Evolutionary conservation across 2,113 vertebrate genomes (phyloP).

Genomic region (Eidolon helvum): DNA sequence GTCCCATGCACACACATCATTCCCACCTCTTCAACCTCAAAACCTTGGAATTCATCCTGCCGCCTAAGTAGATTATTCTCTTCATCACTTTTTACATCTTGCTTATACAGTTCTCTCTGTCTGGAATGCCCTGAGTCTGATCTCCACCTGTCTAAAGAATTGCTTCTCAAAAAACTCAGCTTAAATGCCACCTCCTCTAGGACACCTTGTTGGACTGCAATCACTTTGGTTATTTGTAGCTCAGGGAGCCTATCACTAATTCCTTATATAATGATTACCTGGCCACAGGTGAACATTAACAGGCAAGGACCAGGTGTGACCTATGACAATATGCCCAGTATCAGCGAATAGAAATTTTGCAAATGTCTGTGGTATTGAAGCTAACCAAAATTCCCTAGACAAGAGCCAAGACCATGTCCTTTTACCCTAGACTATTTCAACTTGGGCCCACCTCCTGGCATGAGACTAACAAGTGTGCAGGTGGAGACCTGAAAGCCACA

Average conservation of each 20-base stretch:
- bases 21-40: not conserved
- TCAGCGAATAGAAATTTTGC: not conserved
- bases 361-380: not conserved
- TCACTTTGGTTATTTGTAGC: not conserved
- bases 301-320: not conserved
- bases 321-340: not conserved
- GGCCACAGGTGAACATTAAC: not conserved
- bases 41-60: not conserved
- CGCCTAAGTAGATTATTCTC: not conserved
- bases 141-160: not conserved
- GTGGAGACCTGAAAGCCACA: not conserved
- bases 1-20: not conserved
- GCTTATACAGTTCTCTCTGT: not conserved
- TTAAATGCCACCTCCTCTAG: not conserved
- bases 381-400: not conserved
- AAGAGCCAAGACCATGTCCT: not conserved
- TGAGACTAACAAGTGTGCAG: not conserved
- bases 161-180: not conserved
- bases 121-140: not conserved
- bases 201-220: not conserved
- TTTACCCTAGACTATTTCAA: not conserved
- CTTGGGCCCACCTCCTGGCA: not conserved
- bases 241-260: not conserved
- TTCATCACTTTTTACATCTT: not conserved
- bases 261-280: not conserved